Evolutionary conservation across 2,797 vertebrate species (phyloP).

Genomic region (Channallabes apus): DNA sequence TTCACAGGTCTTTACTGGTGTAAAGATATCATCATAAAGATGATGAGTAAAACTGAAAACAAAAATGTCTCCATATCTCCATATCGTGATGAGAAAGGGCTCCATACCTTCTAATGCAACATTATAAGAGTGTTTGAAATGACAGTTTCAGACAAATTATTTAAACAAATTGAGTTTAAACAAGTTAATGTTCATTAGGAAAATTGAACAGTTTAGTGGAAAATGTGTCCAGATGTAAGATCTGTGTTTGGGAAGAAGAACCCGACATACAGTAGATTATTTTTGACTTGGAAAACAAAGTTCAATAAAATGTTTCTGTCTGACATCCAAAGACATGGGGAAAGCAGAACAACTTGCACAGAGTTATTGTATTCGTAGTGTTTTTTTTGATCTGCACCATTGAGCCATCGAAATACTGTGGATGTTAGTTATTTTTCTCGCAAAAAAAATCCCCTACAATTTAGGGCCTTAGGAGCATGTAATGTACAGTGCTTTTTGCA

Average conservation of each 20-base stretch:
- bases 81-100: not conserved
- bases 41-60: not conserved
- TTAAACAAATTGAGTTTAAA: not conserved
- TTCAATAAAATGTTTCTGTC: not conserved
- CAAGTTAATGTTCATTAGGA: not conserved
- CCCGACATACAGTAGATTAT: constrained; percentile 23
- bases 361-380: not conserved
- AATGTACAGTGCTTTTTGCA: not conserved
- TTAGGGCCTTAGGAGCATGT: not conserved
- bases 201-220: not conserved
- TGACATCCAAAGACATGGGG: not conserved
- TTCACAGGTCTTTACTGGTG: not conserved
- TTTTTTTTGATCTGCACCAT: not conserved
- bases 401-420: not conserved
- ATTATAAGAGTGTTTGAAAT: not conserved
- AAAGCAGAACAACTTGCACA: not conserved
- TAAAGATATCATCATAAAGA: not conserved
- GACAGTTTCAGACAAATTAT: not conserved
- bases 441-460: not conserved
- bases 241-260: constrained; percentile 6
- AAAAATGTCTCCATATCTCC: not conserved
- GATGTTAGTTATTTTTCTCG: not conserved
- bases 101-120: not conserved
- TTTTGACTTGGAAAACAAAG: constrained; percentile 8
- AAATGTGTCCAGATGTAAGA: not conserved